A percentile compares a stretch with the other conserved stretches of the same genome.
Evolutionary conservation across 1,140 invertebrate genomes (phyloP).

Genomic region (Plectrocnemia conspersa): DNA sequence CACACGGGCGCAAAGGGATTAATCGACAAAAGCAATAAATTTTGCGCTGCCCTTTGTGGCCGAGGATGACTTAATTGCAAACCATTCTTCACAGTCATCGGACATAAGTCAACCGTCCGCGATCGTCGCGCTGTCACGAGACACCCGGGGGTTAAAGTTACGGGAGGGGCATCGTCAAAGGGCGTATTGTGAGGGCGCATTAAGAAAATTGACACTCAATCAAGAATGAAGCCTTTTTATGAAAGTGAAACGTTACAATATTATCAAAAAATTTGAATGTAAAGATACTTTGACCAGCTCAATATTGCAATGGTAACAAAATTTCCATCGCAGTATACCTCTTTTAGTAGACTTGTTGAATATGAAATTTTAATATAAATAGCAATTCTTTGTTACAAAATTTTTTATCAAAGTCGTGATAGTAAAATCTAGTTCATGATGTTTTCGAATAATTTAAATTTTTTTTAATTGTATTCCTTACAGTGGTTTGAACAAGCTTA

Average conservation of each 20-base stretch:
- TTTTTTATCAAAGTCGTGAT: too few relatives aligned
- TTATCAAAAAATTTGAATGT: too few relatives aligned
- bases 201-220: constrained; percentile 4
- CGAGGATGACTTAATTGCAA: constrained; percentile 4
- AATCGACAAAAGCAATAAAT: constrained; percentile 27
- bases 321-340: too few relatives aligned
- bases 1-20: constrained; percentile 16
- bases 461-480: too few relatives aligned
- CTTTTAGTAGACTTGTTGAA: too few relatives aligned
- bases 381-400: too few relatives aligned
- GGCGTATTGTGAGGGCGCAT: not conserved
- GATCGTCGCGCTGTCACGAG: not conserved
- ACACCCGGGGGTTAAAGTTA: not conserved
- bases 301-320: too few relatives aligned
- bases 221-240: not conserved
- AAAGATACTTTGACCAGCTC: too few relatives aligned
- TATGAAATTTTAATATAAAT: too few relatives aligned
- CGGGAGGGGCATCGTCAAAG: constrained; percentile 11
- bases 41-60: constrained; percentile 10
- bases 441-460: too few relatives aligned
- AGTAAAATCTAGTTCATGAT: too few relatives aligned
- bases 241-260: not conserved
- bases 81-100: not conserved
- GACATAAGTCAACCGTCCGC: not conserved
- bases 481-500: too few relatives aligned